A percentile compares a stretch with the other conserved stretches of the same genome.
Evolutionary conservation across 2,797 vertebrate species (phyloP).

Genomic region (Mormyrops attenuatus): DNA sequence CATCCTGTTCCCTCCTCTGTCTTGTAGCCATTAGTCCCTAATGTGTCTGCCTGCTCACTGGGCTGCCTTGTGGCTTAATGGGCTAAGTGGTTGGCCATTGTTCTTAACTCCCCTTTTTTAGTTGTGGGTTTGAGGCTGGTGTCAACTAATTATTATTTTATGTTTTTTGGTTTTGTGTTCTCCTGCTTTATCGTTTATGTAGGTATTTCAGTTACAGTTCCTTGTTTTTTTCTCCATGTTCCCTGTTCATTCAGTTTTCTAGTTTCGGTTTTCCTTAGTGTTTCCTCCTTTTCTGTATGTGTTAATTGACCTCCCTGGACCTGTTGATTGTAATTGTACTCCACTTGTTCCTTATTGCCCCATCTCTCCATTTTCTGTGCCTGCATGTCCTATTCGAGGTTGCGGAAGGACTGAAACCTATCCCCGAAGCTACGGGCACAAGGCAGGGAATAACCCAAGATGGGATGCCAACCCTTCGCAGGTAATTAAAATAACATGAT

Average conservation of each 20-base stretch:
- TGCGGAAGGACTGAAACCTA: background rate
- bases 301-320: too few relatives aligned
- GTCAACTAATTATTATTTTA: background rate
- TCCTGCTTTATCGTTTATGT: background rate
- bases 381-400: background rate
- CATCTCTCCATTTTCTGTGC: background rate
- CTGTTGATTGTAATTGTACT: too few relatives aligned
- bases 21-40: background rate
- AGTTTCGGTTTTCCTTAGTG: background rate
- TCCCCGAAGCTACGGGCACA: background rate
- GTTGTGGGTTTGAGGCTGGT: background rate
- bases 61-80: background rate
- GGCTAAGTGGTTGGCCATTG: background rate
- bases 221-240: background rate
- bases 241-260: background rate
- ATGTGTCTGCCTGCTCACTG: background rate
- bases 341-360: too few relatives aligned
- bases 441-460: background rate
- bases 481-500: background rate
- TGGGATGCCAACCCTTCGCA: background rate
- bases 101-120: background rate
- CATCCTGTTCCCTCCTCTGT: background rate
- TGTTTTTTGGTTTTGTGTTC: background rate
- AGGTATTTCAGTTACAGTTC: background rate
- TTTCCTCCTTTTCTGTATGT: too few relatives aligned